These are phyloP conservation scores for Ardeotis arabs DNA, from an alignment of 2,113 vertebrate species.

Conservation along the genomic window DNA sequence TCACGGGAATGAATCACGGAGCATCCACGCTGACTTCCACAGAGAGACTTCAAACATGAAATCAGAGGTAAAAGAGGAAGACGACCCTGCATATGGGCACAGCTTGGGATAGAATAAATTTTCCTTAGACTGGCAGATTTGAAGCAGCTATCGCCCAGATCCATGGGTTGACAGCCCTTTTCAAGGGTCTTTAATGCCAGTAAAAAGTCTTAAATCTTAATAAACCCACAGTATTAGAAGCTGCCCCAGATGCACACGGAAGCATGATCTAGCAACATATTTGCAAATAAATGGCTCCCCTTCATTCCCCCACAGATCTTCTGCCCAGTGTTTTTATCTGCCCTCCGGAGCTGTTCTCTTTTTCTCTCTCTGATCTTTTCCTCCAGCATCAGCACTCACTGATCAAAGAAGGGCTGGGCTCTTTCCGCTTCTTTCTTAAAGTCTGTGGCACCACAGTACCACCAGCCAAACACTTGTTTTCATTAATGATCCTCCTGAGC, in stretches of 20 bases:
- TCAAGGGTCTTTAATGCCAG: neutral
- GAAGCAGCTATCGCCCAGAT: neutral
- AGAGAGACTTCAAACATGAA: neutral
- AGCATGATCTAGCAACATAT: neutral
- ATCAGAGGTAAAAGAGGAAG: neutral
- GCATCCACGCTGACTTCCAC: neutral
- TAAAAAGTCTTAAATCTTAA: neutral
- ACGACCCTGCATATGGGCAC: neutral
- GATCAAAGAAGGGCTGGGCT: neutral
- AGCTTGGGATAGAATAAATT: neutral
- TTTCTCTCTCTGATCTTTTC: neutral
- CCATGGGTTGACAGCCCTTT: neutral
- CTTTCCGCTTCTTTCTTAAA: neutral
- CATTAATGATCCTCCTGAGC: neutral
- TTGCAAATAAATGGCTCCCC: neutral
- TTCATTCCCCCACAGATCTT: neutral
- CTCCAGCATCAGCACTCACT: neutral
- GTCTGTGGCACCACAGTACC: neutral
- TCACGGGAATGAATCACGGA: slow-evolving; percentile 12
- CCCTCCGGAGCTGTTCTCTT: neutral
- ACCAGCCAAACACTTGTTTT: slow-evolving; percentile 6
- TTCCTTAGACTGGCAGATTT: neutral
- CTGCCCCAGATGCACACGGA: neutral
- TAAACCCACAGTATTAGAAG: neutral
- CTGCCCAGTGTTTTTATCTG: neutral